Evolutionary conservation across 2,888 invertebrate species (phyloP).

Genomic region (Hipparchia sbordonii): DNA sequence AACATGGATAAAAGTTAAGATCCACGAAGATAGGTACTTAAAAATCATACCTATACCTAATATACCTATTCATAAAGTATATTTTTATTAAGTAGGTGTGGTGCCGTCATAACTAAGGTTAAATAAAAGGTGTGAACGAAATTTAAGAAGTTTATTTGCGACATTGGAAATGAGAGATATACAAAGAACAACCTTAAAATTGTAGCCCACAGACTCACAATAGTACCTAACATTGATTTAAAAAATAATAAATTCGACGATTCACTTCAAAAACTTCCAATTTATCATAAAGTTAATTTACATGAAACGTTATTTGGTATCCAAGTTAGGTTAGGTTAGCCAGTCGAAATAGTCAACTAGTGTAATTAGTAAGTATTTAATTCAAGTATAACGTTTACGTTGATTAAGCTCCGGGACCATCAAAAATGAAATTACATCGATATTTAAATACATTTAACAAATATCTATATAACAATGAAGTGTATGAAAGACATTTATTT

Average conservation of each 20-base stretch:
- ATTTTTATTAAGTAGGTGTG: too few species aligned
- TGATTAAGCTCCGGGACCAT: conserved; percentile 42
- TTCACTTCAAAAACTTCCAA: conserved; percentile 44
- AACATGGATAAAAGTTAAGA: too few species aligned
- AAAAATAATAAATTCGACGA: conserved; percentile 62
- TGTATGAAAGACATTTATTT: conserved; percentile 47
- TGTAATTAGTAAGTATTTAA: conserved; percentile 9
- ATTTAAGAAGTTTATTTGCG: conserved; percentile 60
- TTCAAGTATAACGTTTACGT: conserved; percentile 47
- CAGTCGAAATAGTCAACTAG: conserved; percentile 19
- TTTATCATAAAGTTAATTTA: conserved; percentile 47
- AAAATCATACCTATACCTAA: too few species aligned
- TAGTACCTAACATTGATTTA: conserved; percentile 41
- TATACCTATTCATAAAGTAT: too few species aligned
- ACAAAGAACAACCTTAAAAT: conserved; percentile 45
- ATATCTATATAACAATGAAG: conserved; percentile 49
- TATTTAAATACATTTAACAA: conserved; percentile 46
- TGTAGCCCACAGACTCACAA: conserved; percentile 35
- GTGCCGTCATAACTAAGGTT: conserved; percentile 3
- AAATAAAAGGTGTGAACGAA: conserved; percentile 41
- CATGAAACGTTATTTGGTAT: conserved; percentile 29
- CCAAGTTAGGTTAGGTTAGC: background rate
- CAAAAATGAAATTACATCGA: conserved; percentile 44
- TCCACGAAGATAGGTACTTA: too few species aligned
- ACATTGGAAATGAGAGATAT: conserved; percentile 48